Conservation (phyloP, 2,797 vertebrate genomes). For the Tauraco hartlaubi region DNA sequence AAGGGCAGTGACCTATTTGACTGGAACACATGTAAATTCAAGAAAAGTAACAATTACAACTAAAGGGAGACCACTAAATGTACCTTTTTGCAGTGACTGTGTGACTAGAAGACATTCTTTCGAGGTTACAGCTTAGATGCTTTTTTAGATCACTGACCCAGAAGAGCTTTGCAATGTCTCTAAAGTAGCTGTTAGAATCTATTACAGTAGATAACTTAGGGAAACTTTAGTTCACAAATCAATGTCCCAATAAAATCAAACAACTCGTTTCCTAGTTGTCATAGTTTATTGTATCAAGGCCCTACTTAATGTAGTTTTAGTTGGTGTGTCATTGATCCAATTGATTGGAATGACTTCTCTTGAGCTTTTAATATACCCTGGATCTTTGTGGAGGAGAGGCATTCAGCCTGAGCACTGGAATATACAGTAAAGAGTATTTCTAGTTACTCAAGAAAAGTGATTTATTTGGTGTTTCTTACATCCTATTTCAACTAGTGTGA, state of each 20-base stretch:
- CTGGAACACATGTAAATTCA: not conserved
- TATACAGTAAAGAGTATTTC: not conserved
- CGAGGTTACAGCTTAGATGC: not conserved
- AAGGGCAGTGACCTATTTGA: not conserved
- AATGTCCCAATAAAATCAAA: slow-evolving; percentile 44
- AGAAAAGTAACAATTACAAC: not conserved
- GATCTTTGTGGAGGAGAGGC: not conserved
- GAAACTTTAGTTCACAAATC: slow-evolving; percentile 53
- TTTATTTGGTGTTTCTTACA: not conserved
- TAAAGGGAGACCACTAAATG: not conserved
- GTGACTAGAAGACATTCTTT: not conserved
- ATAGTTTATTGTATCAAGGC: slow-evolving; percentile 20
- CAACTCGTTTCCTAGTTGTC: not conserved
- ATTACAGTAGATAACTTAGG: not conserved
- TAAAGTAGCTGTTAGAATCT: not conserved
- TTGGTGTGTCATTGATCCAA: slow-evolving; percentile 38
- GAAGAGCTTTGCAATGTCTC: not conserved
- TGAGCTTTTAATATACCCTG: not conserved
- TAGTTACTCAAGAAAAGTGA: not conserved
- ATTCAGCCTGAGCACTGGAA: not conserved
- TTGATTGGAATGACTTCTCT: slow-evolving; percentile 25
- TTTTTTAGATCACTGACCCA: not conserved
- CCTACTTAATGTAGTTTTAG: slow-evolving; percentile 32
- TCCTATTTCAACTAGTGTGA: not conserved
- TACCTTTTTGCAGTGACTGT: not conserved